Evolutionary conservation across 2,113 vertebrate genomes (phyloP), one percentile per base, ranked within the genome.

Genomic region (Zingel zingel): DNA sequence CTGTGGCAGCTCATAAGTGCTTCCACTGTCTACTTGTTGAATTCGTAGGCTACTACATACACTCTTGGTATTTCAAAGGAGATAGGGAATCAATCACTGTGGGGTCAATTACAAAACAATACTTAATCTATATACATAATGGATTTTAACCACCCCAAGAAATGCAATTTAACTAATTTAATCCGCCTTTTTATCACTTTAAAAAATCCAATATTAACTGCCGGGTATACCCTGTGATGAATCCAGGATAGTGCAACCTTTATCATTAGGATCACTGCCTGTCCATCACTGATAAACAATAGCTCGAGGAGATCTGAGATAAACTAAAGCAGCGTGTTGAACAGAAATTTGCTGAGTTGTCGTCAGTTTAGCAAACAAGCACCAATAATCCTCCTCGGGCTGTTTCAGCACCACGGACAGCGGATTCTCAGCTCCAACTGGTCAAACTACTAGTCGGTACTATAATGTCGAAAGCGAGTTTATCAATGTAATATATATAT

Each of bases 321-420:
- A 18, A 47, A 43, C 61, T 43, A 51, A 45, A 77, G 67, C 61
- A 21, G 27, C 48, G 72, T 57, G 74, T 57, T 71, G 65, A 75
- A 82, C 64, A 33, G 21, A 67, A 83, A 85, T 54, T 68, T 54
- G 66, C 63, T 33, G 78, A 86, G 21, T 56, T 74, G 68, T 59
- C 69, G 39, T 48, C 73, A 75, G 7, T 57, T 70, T 75, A 53
- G 19, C 59, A 45, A 84, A 50, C 7, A 43, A 9, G 59, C 63
- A 43, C 0, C 78, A 10, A 36, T 43, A 48, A 82, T 71, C 72
- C 45, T 14, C 11, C 48, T 54, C 51, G 21, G 63, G 7, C 16
- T 0, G 53, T 69, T 90, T 90, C 92, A 93, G 93, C 84, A 94
- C 93, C 92, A n/a, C 25, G 85, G 93, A 92, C 82, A 93, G 91